Evolutionary conservation across 1,140 invertebrate species (phyloP).

Genomic region (Luehdorfia chinensis): DNA sequence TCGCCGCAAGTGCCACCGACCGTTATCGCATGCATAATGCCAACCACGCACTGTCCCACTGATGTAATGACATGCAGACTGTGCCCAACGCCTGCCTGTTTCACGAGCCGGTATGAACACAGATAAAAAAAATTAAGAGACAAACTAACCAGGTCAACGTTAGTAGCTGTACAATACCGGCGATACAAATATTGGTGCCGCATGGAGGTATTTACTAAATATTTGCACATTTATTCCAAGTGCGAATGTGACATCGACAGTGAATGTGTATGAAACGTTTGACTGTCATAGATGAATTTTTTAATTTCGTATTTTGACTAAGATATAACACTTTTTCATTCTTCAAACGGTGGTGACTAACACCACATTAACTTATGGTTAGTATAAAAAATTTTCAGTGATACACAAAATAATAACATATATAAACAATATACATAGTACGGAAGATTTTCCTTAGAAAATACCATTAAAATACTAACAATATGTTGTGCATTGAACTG

Average conservation of each 20-base stretch:
- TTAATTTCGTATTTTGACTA: neutral
- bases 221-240: slow-evolving; percentile 13
- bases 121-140: slow-evolving; percentile 10
- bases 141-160: slow-evolving; percentile 16
- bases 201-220: slow-evolving; percentile 12
- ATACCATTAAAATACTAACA: too few species aligned
- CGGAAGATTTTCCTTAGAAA: too few species aligned
- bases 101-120: slow-evolving; percentile 9
- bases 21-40: slow-evolving; percentile 64
- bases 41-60: slow-evolving; percentile 53
- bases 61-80: slow-evolving; percentile 55
- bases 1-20: slow-evolving; percentile 32
- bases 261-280: slow-evolving; percentile 4
- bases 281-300: too few species aligned
- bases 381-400: too few species aligned
- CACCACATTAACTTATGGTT: too few species aligned
- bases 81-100: slow-evolving; percentile 24
- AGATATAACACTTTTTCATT: neutral
- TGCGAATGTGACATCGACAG: slow-evolving; percentile 4
- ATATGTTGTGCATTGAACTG: too few species aligned
- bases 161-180: slow-evolving; percentile 12
- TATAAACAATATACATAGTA: too few species aligned
- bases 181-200: slow-evolving; percentile 1
- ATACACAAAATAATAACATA: too few species aligned
- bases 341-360: too few species aligned